Base-by-base conservation (phyloP, 2,113 vertebrate genomes). In the Mohoua ochrocephala region DNA sequence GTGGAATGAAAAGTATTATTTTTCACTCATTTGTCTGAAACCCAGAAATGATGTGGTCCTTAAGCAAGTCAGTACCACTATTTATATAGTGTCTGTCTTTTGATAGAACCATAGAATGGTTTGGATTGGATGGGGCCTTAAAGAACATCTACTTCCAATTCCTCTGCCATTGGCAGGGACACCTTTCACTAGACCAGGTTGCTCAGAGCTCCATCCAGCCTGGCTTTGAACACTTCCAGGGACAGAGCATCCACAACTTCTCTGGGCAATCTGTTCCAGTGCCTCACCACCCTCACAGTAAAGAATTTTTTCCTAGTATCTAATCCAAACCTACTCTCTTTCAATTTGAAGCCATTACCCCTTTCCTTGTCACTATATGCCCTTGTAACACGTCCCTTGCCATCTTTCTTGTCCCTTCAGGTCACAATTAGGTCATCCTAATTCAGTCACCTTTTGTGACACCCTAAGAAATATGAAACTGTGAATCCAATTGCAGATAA, bases 201-300 rank as follows among this genome's bases (percentile, higher is more conserved):
- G 14, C 47, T 76, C 63, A 69, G 30, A 60, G 12, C 4, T 15
- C 11, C 30, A 69, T 41, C 30, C 21, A 35, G 1, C 10, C 31
- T 35, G 35, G 22, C 26, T 30, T 19, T 42, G 47, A 90, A 37
- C 12, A 42, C 4, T 4, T 13, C 30, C 35, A 76, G 22, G 5
- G 26, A 23, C 28, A 10, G 28, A 6, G 4, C 1, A 27, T 6
- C 14, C 15, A 33, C 8, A 54, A 0, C 6, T 61, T 63, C 70
- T 37, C 30, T 42, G 41, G 41, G 30, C 14, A 84, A 23, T 7
- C 11, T 6, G 2, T 49, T 41, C 30, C 31, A 37, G 33, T 23
- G 26, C 11, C n/a, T 47, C 7, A 59, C n/a, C 33, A 69, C 15
- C 3, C 21, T 69, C 47, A 35, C 3, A 31, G 7, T 5, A 33